Evolutionary conservation across 1,140 invertebrate genomes (phyloP).

Genomic region (Amyelois transitella): DNA sequence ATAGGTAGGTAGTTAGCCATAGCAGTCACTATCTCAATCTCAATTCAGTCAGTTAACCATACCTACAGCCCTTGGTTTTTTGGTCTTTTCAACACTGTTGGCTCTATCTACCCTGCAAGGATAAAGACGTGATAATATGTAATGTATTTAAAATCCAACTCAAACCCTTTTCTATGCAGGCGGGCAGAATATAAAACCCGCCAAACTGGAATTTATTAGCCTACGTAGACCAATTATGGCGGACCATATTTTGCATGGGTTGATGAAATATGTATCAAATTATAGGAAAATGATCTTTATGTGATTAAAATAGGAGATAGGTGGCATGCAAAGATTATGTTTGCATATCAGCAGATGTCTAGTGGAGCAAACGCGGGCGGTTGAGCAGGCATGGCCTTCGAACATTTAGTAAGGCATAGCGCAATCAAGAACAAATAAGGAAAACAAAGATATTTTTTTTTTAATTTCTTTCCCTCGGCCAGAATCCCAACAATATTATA

Average conservation of each 20-base stretch:
- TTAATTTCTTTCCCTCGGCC: no score
- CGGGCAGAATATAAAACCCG: not conserved
- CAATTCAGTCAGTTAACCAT: no score
- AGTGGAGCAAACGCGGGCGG: not conserved
- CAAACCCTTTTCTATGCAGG: not conserved
- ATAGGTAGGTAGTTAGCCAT: no score
- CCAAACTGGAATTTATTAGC: not conserved
- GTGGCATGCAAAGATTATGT: not conserved
- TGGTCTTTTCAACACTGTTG: no score
- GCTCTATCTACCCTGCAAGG: no score
- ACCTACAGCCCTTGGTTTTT: no score
- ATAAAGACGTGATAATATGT: no score
- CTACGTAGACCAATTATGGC: not conserved
- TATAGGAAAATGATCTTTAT: not conserved
- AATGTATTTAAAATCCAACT: not conserved
- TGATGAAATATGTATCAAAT: not conserved
- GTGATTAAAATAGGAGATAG: not conserved
- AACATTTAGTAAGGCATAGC: no score
- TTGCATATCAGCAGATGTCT: not conserved
- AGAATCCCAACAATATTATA: no score
- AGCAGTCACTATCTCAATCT: no score
- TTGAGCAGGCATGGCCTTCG: not conserved
- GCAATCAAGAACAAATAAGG: no score
- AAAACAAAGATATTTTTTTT: no score
- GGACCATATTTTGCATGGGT: not conserved